Evolutionary conservation across 2,113 vertebrate genomes (phyloP).

Genomic region (Muscicapa adusta): DNA sequence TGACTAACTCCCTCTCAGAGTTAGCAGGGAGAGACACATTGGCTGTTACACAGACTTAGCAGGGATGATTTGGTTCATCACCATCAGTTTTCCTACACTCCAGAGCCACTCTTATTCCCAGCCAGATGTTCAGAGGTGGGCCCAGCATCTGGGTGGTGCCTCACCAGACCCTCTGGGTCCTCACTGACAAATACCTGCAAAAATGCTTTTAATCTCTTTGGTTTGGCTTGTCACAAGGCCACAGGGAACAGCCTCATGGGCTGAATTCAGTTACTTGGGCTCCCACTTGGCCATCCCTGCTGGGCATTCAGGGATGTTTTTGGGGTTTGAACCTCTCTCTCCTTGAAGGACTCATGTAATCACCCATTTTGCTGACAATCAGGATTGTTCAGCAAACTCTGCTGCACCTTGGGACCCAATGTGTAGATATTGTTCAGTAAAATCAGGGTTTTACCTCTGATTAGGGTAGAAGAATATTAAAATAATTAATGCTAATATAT

Average conservation of each 20-base stretch:
- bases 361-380: background rate
- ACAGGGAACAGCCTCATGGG: background rate
- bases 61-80: slow-evolving; percentile 25
- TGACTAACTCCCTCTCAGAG: background rate
- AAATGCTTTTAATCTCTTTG: background rate
- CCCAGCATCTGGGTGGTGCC: background rate
- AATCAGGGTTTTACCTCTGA: background rate
- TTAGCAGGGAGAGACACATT: background rate
- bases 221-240: background rate
- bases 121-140: background rate
- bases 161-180: background rate
- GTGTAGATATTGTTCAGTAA: background rate
- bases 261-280: background rate
- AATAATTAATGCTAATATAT: background rate
- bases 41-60: background rate
- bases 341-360: background rate
- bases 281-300: background rate
- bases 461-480: background rate
- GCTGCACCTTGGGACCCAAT: background rate
- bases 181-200: background rate
- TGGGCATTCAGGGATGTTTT: background rate
- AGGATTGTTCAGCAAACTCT: background rate
- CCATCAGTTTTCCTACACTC: background rate
- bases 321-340: background rate
- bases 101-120: background rate